Base-by-base conservation (phyloP, 2,888 invertebrate species). In the Caenorhabditis sulstoni region DNA sequence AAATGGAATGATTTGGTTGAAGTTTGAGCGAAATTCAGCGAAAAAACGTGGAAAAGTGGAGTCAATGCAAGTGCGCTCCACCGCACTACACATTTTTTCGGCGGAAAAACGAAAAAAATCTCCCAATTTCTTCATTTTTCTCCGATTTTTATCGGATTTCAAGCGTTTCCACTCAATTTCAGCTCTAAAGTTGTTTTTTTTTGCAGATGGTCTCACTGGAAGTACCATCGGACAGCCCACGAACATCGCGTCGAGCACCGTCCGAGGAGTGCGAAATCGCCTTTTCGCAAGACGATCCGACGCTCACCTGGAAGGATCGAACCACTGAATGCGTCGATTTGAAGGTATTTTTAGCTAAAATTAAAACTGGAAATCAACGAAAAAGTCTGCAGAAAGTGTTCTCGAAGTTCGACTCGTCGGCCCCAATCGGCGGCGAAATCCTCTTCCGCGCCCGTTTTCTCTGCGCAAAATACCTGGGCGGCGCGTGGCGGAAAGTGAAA, bases 381-480 rank as follows among this genome's bases (percentile, higher is more conserved):
- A n/a, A n/a, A 5, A 20, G 23, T 23, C 71, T 77, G 11, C 66
- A 84, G 82, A 80, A 82, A 67, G 68, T 82, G 9, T 85, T 85
- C 73, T 80, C 81, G 9, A 79, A 82, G 73, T 82, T 86, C 67
- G 82, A 82, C n/a, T 57, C 84, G 16, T 64, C 75, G 18, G 71
- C 81, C 11, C 82, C 84, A 12, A 81, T 86, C 53, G 67, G 82
- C 37, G 73, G 65, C 29, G 85, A 85, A 45, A 80, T 87, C 41
- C 74, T 84, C 16, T 81, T 62, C 62, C 45, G 83, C 22, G 83
- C 86, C 9, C 82, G 83, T 14, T 82, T 85, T 58, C 71, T 87
- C 12, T 87, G 87, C 39, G 82, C 86, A 12, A 85, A 85, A 50
- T 86, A 85, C 67, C 53, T 87, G 53, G 87, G 87, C n/a, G 86